Evolutionary conservation across 2,113 vertebrate species (phyloP), one percentile per base, ranked within the genome.

Genomic region (Lepus americanus): DNA sequence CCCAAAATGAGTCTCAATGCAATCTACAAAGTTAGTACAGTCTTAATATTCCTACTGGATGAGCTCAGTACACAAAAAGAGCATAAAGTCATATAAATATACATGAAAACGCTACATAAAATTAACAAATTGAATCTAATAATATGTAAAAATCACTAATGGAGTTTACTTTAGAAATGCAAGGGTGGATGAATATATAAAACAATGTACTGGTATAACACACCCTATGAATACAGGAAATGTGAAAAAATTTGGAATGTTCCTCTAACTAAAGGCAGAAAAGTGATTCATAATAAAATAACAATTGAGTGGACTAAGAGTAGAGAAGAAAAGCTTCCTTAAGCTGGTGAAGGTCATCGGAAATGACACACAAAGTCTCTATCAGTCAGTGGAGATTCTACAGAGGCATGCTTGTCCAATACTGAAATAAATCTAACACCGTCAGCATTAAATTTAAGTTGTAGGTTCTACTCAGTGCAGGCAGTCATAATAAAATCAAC

Each of bases 381-480:
- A 49, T 74, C 17, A 36, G 79, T 51, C 63, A 44, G 53, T 78
- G 36, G 4, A n/a, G 20, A 78, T 39, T 69, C n/a, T 89, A 64
- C 87, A 51, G 36, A 79, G 72, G 20, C 12, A 25, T 78, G 78
- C n/a, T 87, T 55, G 61, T 27, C 61, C 92, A 92, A 92, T 59
- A n/a, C 10, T 67, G 1, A 1, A 49, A 49, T 29, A 95, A 89
- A 94, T 64, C 4, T 31, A 22, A 61, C 2, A 19, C 2, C 61
- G 13, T 88, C 31, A 77, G 44, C 53, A 93, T 82, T 80, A 72
- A 27, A 61, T 90, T 84, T 90, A 90, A 81, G 17, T 59, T 61
- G 11, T 19, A 70, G 39, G 3, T 78, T 49, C n/a, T 64, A 55
- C 20, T 87, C 17, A 49, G 31, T 77, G 23, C 59, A 27, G 72